Base-by-base conservation (phyloP, 2,888 invertebrate genomes). In the Ptychoptera albimana region DNA sequence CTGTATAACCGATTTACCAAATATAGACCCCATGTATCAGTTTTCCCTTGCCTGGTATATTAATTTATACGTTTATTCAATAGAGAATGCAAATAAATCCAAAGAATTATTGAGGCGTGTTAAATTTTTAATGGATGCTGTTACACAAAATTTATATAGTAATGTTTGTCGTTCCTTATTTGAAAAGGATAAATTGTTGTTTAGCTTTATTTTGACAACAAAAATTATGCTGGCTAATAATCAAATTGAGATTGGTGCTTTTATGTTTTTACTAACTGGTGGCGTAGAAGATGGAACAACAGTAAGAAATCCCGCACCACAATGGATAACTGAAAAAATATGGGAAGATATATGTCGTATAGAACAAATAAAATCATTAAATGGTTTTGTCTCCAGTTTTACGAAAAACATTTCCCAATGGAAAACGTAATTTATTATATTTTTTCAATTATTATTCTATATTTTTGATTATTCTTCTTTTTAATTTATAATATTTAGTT, bases 1-100 rank as follows among this genome's bases (percentile, higher is more conserved):
- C 67, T 88, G 88, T 40, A 72, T 91, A 10, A 79, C 81, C 0
- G 89, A 91, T 58, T 70, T 93, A 59, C 80, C 88, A 37, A 80
- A 78, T 54, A 80, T 93, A 23, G 91, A 93, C 62, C 88, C 88
- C 11, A 93, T 93, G 92, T 93, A 93, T 64, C 92, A 92, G 62
- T 93, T 91, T 63, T 92, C 92, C 0, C 69, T 93, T 13, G 84
- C 83, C 56, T 93, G 92, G 92, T 93, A 89, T 59, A 79, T 88
- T 53, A 75, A 76, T 49, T 77, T 92, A 42, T 66, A 66, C 39
- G 56, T 60, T 51, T 62, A 56, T 45, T 65, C 65, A 8, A 64
- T 66, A 49, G 67, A 66, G 49, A 59, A 57, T 45, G 62, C 65
- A 2, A 66, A 65, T 50, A 64, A 65, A 46, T 56, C 70, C 67